A percentile compares a stretch with the other conserved stretches of the same genome.
Evolutionary conservation across 2,113 vertebrate species (phyloP).

Genomic region (Silurus meridionalis): DNA sequence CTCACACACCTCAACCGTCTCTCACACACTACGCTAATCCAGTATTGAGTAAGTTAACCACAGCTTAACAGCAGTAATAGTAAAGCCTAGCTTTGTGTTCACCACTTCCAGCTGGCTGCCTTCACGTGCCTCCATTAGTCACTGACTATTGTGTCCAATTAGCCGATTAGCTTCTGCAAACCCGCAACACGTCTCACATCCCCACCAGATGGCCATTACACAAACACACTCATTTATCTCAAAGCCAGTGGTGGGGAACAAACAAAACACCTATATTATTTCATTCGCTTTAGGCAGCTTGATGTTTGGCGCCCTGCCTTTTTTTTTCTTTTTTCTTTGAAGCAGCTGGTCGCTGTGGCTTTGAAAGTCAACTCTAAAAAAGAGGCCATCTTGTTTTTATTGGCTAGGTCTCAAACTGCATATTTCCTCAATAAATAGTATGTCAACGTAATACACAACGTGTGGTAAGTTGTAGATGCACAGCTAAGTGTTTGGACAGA

Average conservation of each 20-base stretch:
- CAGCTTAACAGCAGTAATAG: conserved; percentile 34
- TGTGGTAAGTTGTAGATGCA: background rate
- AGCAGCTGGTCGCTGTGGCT: conserved; percentile 86
- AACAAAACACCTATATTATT: conserved; percentile 83
- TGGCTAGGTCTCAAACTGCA: conserved; percentile 10
- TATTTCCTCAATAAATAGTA: conserved; percentile 32
- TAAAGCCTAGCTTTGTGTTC: conserved; percentile 31
- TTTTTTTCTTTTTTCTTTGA: conserved; percentile 71
- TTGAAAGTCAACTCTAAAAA: conserved; percentile 85
- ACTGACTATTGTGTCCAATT: conserved; percentile 89
- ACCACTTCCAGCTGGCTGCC: conserved; percentile 76
- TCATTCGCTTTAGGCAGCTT: conserved; percentile 82
- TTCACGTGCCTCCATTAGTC: conserved; percentile 88
- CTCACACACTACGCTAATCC: conserved; percentile 16
- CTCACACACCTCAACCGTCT: background rate
- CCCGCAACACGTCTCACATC: conserved; percentile 87
- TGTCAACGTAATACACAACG: background rate
- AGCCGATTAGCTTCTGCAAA: conserved; percentile 90
- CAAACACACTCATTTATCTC: conserved; percentile 86
- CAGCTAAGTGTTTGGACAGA: background rate
- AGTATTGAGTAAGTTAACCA: conserved; percentile 38
- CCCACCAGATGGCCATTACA: conserved; percentile 92
- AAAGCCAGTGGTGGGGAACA: conserved; percentile 83
- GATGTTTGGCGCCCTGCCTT: conserved; percentile 73
- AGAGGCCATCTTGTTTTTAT: conserved; percentile 89